Evolutionary conservation across 2,888 invertebrate genomes (phyloP), one percentile per base, ranked within the genome.

Genomic region (Pollenia amentaria): DNA sequence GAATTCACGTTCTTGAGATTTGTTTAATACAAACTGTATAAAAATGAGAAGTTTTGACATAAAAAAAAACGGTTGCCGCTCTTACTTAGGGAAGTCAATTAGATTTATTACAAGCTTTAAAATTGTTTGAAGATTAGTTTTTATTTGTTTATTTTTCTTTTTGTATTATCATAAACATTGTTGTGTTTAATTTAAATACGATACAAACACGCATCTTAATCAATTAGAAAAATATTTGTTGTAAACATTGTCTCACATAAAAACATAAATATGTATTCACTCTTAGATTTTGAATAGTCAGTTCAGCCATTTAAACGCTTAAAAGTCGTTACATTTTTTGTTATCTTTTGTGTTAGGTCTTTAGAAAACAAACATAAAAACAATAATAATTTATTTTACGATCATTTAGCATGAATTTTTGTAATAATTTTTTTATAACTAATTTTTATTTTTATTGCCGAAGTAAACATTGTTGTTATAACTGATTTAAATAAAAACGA

Each of bases 361-460:
- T 53, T 51, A 7, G 18, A 16, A 77, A 46, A 18, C 29, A 62
- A 64, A 48, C 9, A 51, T 12, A 40, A 65, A 40, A 42, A 73
- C 40, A 70, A 79, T 86, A 75, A 82, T 38, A 57, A 57, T 70
- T 75, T 57, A 70, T 73, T 86, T 86, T 75, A 86, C 70, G 78
- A 82, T 86, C 79, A 21, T 82, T 82, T 70, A 57, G 70, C 82
- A 69, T 76, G 82, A 65, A 51, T 55, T 2, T 18, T 77, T 67
- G 51, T 65, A 67, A 70, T 82, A 70, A 53, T 38, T 65, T 21
- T 64, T 29, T 85, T 65, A 29, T 51, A 64, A 82, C 69, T 11
- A 73, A 67, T 75, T 85, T 76, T 60, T 60, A 73, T 51, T 64
- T 29, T 69, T 73, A 85, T 62, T 55, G 69, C 14, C 16, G 48